Conservation (phyloP, 2,888 invertebrate species). For the Drosophila birchii region DNA sequence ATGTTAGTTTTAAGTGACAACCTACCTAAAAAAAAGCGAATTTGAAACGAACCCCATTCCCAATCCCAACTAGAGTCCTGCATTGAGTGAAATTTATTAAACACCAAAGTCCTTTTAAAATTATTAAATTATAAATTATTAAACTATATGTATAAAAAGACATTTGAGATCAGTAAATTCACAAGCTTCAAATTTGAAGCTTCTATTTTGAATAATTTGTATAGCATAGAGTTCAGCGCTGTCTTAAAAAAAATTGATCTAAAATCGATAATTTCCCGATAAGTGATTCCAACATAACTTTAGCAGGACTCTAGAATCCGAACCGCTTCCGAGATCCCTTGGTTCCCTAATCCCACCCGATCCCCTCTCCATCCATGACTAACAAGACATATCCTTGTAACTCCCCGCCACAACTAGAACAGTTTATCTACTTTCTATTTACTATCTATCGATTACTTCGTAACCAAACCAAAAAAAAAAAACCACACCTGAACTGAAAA, state of each 20-base stretch:
- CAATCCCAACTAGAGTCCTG: conserved; percentile 9
- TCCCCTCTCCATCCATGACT: conserved; percentile 55
- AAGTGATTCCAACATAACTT: not conserved
- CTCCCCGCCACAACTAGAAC: conserved; percentile 69
- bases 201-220: not conserved
- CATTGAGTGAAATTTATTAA: not conserved
- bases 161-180: not conserved
- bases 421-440: conserved; percentile 64
- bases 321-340: conserved; percentile 41
- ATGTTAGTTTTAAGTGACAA: conserved; percentile 77
- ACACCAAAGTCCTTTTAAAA: not conserved
- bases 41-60: conserved; percentile 64
- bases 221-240: not conserved
- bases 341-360: conserved; percentile 5
- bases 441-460: conserved; percentile 66
- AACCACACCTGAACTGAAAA: conserved; percentile 62
- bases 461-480: conserved; percentile 39
- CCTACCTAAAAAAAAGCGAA: conserved; percentile 63
- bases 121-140: no score
- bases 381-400: conserved; percentile 63
- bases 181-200: not conserved
- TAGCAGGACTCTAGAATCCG: conserved; percentile 23
- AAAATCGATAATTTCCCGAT: not conserved
- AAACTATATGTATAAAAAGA: no score
- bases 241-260: not conserved